These are phyloP conservation scores for Meleagris gallopavo DNA, from an alignment of 2,113 vertebrate genomes.

Conservation along the genomic window DNA sequence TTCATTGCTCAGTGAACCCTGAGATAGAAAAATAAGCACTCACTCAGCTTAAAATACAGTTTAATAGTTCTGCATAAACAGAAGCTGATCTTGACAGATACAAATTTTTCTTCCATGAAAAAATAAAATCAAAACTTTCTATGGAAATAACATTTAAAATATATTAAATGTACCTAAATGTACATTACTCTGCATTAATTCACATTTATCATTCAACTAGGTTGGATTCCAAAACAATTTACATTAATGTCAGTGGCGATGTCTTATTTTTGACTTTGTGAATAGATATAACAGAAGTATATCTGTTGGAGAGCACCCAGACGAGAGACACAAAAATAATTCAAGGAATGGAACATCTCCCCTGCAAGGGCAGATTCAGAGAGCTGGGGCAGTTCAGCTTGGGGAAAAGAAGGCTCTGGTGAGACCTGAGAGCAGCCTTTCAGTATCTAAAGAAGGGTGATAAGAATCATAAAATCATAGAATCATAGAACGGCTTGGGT, in stretches of 20 bases:
- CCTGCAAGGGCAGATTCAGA: no score
- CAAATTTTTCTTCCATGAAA: background rate
- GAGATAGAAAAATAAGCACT: background rate
- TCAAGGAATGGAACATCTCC: no score
- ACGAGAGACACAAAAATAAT: no score
- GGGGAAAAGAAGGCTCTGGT: no score
- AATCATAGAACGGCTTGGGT: no score
- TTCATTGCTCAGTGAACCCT: background rate
- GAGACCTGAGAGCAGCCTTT: no score
- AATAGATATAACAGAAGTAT: background rate
- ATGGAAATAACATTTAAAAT: background rate
- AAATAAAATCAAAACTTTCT: background rate
- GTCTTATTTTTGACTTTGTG: background rate
- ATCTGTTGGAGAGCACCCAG: no score
- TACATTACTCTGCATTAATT: background rate
- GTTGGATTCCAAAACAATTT: background rate
- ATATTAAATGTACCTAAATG: background rate
- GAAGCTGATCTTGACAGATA: background rate
- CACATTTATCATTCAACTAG: background rate
- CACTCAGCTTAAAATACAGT: background rate
- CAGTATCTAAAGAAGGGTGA: no score
- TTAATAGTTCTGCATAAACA: background rate
- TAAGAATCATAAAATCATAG: no score
- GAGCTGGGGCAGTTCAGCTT: no score
- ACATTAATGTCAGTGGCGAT: background rate